These are phyloP conservation scores for Dolichoris vasculosae DNA, from an alignment of 1,140 invertebrate species.

Conservation along the genomic window DNA sequence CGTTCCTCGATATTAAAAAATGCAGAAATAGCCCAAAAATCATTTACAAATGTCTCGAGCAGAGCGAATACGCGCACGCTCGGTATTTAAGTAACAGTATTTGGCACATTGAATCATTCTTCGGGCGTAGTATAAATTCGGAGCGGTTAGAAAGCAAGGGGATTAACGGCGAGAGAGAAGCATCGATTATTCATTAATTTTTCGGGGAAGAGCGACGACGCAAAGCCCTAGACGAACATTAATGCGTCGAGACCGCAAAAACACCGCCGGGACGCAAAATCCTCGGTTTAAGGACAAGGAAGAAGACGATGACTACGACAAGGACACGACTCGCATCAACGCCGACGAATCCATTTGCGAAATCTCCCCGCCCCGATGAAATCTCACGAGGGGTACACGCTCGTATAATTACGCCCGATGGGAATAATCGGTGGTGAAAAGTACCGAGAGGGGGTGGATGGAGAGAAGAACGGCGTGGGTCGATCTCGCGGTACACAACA, in stretches of 20 bases:
- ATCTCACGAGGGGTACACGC: too few relatives aligned
- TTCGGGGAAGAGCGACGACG: too few relatives aligned
- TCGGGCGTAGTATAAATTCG: background rate
- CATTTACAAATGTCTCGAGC: background rate
- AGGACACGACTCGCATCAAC: too few relatives aligned
- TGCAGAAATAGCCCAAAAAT: background rate
- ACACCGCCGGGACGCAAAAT: too few relatives aligned
- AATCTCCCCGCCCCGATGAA: too few relatives aligned
- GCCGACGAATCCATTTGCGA: too few relatives aligned
- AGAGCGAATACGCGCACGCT: background rate
- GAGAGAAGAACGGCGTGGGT: background rate
- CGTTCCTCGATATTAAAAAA: background rate
- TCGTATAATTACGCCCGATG: background rate
- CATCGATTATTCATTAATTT: background rate
- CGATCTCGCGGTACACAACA: background rate
- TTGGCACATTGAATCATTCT: slow-evolving; percentile 12
- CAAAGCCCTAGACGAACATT: too few relatives aligned
- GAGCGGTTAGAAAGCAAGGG: background rate
- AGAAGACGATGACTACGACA: too few relatives aligned
- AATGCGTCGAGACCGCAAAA: too few relatives aligned
- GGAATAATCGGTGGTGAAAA: background rate
- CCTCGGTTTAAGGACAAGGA: too few relatives aligned
- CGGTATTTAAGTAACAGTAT: slow-evolving; percentile 25
- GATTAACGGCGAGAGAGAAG: background rate
- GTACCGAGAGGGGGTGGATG: too few relatives aligned